Conservation (phyloP, 2,888 invertebrate species). For the Protonemura montana region DNA sequence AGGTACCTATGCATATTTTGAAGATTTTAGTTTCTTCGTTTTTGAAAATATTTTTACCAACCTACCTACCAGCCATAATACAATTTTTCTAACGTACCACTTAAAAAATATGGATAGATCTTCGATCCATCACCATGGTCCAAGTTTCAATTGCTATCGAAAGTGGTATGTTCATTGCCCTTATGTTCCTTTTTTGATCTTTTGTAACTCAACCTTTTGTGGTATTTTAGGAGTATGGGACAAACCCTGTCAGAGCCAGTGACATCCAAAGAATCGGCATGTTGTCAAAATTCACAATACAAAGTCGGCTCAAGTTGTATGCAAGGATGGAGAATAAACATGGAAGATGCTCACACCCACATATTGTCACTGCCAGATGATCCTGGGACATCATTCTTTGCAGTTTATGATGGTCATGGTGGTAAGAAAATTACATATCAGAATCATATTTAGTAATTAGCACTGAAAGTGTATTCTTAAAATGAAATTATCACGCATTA, state of each 20-base stretch:
- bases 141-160: too few relatives aligned
- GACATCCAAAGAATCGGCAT: conserved; percentile 85
- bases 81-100: background rate
- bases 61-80: background rate
- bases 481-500: too few relatives aligned
- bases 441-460: too few relatives aligned
- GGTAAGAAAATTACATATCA: conserved; percentile 62
- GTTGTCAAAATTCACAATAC: conserved; percentile 75
- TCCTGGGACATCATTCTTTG: conserved; percentile 92
- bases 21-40: too few relatives aligned
- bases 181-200: too few relatives aligned
- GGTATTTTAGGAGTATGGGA: conserved; percentile 73
- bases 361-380: conserved; percentile 92
- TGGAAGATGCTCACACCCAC: conserved; percentile 99
- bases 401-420: conserved; percentile 96
- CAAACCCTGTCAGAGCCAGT: conserved; percentile 97
- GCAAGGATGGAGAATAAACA: conserved; percentile 99
- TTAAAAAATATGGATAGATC: too few relatives aligned
- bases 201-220: background rate
- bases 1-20: too few relatives aligned
- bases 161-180: too few relatives aligned
- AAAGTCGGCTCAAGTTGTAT: conserved; percentile 96
- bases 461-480: too few relatives aligned
- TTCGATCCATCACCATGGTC: too few relatives aligned
- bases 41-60: background rate